Percentiles rank a stretch among this genome's conserved stretches.
Evolutionary conservation across 2,888 invertebrate species (phyloP).

Genomic region (Tupiocoris notatus): DNA sequence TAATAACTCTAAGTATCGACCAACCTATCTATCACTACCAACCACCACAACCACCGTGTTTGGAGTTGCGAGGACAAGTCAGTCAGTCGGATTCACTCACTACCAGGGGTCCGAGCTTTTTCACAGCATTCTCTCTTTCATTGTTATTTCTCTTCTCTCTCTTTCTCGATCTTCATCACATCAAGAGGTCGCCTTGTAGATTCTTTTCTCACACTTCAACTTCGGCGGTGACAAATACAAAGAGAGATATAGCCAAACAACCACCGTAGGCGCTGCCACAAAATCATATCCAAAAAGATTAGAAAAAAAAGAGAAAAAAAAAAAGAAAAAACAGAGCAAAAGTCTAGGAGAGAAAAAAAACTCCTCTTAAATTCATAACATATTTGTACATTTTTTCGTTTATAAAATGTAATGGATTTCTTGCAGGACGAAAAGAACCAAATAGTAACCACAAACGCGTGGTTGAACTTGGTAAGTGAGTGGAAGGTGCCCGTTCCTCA

Average conservation of each 20-base stretch:
- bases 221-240: conserved; percentile 15
- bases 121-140: background rate
- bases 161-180: background rate
- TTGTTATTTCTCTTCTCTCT: background rate
- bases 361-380: conserved; percentile 20
- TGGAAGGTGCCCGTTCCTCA: conserved; percentile 45
- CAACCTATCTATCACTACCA: background rate
- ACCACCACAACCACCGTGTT: background rate
- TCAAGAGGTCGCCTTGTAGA: conserved; percentile 1
- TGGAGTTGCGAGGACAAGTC: background rate
- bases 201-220: conserved; percentile 15
- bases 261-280: conserved; percentile 25
- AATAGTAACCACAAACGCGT: conserved; percentile 62
- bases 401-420: conserved; percentile 50
- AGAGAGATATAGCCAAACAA: conserved; percentile 1
- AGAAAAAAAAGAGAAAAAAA: background rate
- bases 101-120: background rate
- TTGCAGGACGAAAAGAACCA: conserved; percentile 63
- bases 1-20: background rate
- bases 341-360: conserved; percentile 12
- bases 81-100: background rate
- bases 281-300: background rate
- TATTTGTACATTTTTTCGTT: conserved; percentile 31
- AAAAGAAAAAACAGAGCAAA: background rate
- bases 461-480: conserved; percentile 60